phyloP scores from a whole-genome alignment of 2,113 vertebrate species.

The Neotragus pygmaeus region DNA sequence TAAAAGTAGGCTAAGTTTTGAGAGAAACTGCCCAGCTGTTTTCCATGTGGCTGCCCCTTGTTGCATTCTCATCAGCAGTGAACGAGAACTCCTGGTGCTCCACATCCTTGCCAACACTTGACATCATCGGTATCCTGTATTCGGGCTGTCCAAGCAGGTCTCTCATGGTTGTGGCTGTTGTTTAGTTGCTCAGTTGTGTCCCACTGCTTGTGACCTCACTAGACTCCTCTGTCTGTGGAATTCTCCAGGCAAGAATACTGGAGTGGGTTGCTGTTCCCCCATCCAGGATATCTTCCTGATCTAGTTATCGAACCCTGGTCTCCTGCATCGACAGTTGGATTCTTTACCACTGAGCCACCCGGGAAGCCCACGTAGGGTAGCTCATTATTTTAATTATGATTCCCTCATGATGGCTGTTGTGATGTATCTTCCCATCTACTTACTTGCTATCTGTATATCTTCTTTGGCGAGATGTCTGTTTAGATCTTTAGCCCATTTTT shows the following conservation, averaged over 20 bases:
- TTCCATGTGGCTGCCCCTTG: fast-evolving
- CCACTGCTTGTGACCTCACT: not conserved
- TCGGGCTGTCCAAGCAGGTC: fast-evolving
- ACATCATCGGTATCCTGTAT: not conserved
- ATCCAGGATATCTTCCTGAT: not conserved
- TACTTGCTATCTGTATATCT: fast-evolving
- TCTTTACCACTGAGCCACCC: not conserved
- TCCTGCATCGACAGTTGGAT: fast-evolving
- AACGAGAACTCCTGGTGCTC: fast-evolving
- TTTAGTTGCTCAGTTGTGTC: not conserved
- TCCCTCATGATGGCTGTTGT: not conserved
- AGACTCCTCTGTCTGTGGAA: not conserved
- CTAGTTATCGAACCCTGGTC: not conserved
- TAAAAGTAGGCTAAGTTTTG: not conserved
- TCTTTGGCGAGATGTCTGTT: not conserved
- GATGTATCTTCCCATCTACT: no score
- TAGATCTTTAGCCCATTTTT: not conserved
- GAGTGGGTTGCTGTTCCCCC: not conserved
- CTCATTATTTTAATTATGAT: not conserved
- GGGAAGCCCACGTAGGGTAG: not conserved
- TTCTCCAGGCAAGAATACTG: not conserved
- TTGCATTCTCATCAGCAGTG: fast-evolving
- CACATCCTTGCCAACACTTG: fast-evolving
- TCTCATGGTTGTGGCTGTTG: not conserved
- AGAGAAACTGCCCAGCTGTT: not conserved